Evolutionary conservation across 2,113 vertebrate species (phyloP), one percentile per base, ranked within the genome.

Genomic region (Hippocampus barbouri): DNA sequence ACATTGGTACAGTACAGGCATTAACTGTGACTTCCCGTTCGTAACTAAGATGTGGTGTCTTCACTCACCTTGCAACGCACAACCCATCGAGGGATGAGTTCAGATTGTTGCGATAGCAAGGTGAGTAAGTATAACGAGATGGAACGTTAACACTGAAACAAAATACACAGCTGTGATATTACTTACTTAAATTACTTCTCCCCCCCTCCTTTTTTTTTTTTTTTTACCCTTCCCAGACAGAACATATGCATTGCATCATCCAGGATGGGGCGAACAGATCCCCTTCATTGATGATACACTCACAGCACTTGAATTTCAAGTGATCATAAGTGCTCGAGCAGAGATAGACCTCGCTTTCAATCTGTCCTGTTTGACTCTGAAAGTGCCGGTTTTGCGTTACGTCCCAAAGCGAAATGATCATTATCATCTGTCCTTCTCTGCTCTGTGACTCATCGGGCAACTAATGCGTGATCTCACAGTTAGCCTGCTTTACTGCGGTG

Each of bases 391-490:
- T 79, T 88, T 60, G 40, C 25, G 25, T 83, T 89, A 82, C 84
- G 67, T 72, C 77, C 70, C 34, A 74, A 51, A 75, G 73, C 49
- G 60, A 80, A 86, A 64, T 81, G 74, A 83, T 84, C 76, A 61
- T 79, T 59, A 78, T 83, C 74, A 80, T 86, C 79, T 87, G 84
- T 86, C 81, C 83, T 83, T 83, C 71, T 77, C 20, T 9, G 47
- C 45, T 71, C 75, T 78, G 69, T 87, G 83, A 87, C 85, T 88
- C 86, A 89, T 80, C 66, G 60, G 73, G 74, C 40, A 5, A 77
- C 70, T 81, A 86, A 86, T 88, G 79, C 76, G 75, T 79, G 62
- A 82, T 90, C 81, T 83, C 8, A 70, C 62, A 68, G 66, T 77
- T 41, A 8, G 64, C 79, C 67, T 79, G 62, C 69, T 70, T 34